Conservation (phyloP, 2,888 invertebrate species). For the Blera fallax region DNA sequence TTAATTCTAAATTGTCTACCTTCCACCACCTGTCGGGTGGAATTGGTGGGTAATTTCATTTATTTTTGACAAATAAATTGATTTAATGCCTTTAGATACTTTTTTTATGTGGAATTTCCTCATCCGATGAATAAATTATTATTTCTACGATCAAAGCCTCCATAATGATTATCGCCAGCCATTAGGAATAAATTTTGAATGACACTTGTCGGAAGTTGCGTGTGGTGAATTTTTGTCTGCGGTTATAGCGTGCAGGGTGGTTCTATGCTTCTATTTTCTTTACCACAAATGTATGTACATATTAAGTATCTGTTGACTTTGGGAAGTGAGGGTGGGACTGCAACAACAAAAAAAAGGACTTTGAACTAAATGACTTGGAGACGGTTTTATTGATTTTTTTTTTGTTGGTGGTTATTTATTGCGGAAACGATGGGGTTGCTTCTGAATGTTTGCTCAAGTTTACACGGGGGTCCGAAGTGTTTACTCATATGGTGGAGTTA, state of each 20-base stretch:
- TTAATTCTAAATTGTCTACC: background rate
- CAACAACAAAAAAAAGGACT: background rate
- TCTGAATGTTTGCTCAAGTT: background rate
- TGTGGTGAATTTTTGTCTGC: constrained; percentile 29
- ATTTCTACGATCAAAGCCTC: background rate
- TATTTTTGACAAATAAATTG: constrained; percentile 32
- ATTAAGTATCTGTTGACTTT: constrained; percentile 25
- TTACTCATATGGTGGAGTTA: constrained; percentile 15
- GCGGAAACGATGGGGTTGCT: constrained; percentile 11
- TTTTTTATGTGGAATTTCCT: constrained; percentile 23
- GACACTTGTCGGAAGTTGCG: constrained; percentile 67
- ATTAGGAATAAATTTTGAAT: constrained; percentile 32
- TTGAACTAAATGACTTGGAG: background rate
- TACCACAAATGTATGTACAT: background rate
- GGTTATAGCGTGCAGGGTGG: constrained; percentile 26
- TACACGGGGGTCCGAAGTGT: constrained; percentile 8
- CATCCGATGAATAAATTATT: constrained; percentile 23
- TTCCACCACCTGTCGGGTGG: background rate
- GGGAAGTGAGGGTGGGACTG: background rate
- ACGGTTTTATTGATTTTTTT: constrained; percentile 43
- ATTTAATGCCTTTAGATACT: background rate
- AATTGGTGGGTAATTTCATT: background rate
- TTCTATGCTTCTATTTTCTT: constrained; percentile 11
- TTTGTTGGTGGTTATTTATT: background rate
- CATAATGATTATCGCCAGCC: constrained; percentile 36